Conservation (phyloP, 2,888 invertebrate genomes). For the Phragmatobia fuliginosa region DNA sequence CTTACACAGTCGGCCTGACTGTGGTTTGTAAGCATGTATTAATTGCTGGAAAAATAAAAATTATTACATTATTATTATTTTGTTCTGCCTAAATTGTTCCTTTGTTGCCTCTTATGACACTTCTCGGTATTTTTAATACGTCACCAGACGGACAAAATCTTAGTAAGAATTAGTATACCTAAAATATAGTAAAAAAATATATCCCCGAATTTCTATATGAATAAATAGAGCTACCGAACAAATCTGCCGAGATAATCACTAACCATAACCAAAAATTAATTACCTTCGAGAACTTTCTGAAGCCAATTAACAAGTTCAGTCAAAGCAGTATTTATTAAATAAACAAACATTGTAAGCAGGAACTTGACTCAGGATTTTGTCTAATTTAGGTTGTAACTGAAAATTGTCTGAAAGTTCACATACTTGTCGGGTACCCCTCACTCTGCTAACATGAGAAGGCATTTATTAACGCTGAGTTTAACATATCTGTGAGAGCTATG, state of each 20-base stretch:
- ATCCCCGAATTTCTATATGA: neutral
- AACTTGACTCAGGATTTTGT: constrained; percentile 35
- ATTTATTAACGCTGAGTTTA: constrained; percentile 27
- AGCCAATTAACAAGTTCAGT: constrained; percentile 25
- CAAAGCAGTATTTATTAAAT: constrained; percentile 28
- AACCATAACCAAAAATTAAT: constrained; percentile 15
- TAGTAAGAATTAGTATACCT: neutral
- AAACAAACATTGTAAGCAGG: constrained; percentile 4
- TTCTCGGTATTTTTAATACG: no score
- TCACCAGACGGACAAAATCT: no score
- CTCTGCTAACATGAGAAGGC: constrained; percentile 24
- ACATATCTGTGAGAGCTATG: neutral
- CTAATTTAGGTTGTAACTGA: constrained; percentile 45
- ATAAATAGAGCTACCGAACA: neutral
- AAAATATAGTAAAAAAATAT: no score
- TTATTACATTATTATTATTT: no score
- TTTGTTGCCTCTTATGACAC: no score
- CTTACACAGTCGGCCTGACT: no score
- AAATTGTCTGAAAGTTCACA: constrained; percentile 42
- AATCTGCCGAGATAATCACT: constrained; percentile 3
- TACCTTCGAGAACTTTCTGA: constrained; percentile 27
- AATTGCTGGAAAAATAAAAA: no score
- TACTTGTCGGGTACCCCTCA: constrained; percentile 35
- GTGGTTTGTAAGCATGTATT: no score
- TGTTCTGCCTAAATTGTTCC: no score